Evolutionary conservation across 2,797 vertebrate genomes (phyloP).

Genomic region (Acanthopagrus latus): DNA sequence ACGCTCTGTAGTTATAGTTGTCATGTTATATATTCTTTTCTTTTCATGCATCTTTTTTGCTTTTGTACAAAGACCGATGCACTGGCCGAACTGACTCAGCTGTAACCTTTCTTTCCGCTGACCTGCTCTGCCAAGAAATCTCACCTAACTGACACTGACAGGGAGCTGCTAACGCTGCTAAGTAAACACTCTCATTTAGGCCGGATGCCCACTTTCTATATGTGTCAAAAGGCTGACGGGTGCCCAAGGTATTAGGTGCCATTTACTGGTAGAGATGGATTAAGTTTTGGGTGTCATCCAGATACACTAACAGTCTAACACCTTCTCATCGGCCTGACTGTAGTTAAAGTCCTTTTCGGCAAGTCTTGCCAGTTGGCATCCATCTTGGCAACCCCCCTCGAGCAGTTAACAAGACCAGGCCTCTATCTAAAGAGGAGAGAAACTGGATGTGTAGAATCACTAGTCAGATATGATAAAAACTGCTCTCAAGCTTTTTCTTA

Average conservation of each 20-base stretch:
- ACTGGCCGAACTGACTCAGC: neutral
- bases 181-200: conserved; percentile 37
- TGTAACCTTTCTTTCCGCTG: conserved; percentile 25
- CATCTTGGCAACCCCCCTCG: too few species aligned
- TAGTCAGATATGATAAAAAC: too few species aligned
- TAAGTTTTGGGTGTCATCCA: conserved; percentile 23
- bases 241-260: conserved; percentile 7
- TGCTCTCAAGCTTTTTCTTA: too few species aligned
- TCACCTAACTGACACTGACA: conserved; percentile 47
- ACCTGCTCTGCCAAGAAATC: conserved; percentile 24
- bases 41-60: neutral
- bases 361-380: too few species aligned
- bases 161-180: conserved; percentile 32
- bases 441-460: too few species aligned
- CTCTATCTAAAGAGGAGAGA: too few species aligned
- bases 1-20: too few species aligned
- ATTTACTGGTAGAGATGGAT: conserved; percentile 46
- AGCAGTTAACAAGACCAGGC: too few species aligned
- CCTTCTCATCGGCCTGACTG: neutral
- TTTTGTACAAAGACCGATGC: neutral
- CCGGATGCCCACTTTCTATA: conserved; percentile 31
- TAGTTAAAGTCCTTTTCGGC: too few species aligned
- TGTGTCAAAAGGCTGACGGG: conserved; percentile 14
- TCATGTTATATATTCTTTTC: neutral
- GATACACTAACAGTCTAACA: conserved; percentile 1